Percentiles rank a stretch among this genome's conserved stretches.
phyloP scores from a whole-genome alignment of 2,113 vertebrate species.

The Natator depressus region DNA sequence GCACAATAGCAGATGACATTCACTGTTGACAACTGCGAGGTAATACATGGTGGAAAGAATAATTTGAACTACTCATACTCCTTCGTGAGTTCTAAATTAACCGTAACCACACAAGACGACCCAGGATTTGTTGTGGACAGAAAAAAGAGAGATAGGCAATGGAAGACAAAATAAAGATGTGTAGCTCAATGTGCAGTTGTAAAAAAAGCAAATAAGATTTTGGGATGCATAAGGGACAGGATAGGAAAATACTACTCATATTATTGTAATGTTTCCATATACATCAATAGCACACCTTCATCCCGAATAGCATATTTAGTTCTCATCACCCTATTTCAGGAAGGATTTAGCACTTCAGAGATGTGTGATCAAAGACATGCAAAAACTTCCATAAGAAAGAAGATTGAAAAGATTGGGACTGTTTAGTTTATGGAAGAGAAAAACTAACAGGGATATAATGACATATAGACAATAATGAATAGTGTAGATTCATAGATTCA shows the following conservation, averaged over 20 bases:
- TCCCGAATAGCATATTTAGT: conserved; percentile 17
- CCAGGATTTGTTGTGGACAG: not conserved
- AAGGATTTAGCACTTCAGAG: conserved; percentile 38
- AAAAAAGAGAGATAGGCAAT: not conserved
- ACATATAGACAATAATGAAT: not conserved
- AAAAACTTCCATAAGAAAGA: conserved; percentile 34
- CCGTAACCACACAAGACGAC: not conserved
- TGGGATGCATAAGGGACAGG: conserved; percentile 6
- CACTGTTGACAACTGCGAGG: not conserved
- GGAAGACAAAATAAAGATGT: conserved; percentile 15
- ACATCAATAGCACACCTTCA: not conserved
- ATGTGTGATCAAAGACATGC: conserved; percentile 29
- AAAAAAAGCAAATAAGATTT: conserved; percentile 42
- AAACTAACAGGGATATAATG: not conserved
- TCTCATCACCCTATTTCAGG: conserved; percentile 8
- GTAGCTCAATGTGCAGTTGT: not conserved
- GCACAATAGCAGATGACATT: not conserved
- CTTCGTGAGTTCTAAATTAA: not conserved
- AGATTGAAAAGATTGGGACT: not conserved
- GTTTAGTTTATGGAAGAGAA: not conserved
- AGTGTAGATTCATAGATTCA: no score
- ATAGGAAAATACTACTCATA: not conserved
- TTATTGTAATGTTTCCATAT: not conserved
- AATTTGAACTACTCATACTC: not conserved
- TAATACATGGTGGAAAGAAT: not conserved